Base-by-base conservation (phyloP, 2,797 vertebrate genomes). In the Gymnothorax javanicus region DNA sequence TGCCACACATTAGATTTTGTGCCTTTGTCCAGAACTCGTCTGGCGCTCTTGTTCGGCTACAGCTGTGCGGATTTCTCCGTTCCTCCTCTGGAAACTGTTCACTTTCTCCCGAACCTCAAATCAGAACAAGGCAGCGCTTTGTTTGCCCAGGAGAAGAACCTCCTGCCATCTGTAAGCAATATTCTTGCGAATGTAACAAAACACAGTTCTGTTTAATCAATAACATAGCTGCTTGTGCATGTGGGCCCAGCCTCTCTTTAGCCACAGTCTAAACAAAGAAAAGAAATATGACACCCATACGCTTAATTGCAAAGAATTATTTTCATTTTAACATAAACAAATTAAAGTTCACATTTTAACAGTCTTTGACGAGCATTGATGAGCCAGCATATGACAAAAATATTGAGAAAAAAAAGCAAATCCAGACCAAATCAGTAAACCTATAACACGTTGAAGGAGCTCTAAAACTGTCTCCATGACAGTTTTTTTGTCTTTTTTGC, bases 201-300 rank as follows among this genome's bases (percentile, higher is more conserved):
- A 52, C 33, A 50, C 50, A 77, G 12, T 77, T 13, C 52, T 56
- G 50, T 56, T 81, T 7, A 81, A 56, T 81, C 23, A 27, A 77
- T 52, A 77, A 77, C 43, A 50, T 50, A 12, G 52, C 73, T 13
- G 17, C 17, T 56, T 7, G n/a, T 23, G 77, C 8, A 17, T 7
- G 50, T 13, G 77, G 20, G 9, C n/a, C 23, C 56, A 23, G 52
- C 77, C 56, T 81, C 73, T 43, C 43, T 11, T 23, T n/a, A 23
- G n/a, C 77, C 12, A 81, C 17, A 56, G 52, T 7, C 50, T 4
- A 54, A 81, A 81, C 50, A 81, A 81, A 54, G 50, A 56, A 6
- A 81, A n/a, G 77, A 81, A 81, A 56, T n/a, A 81, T 56, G 52
- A 81, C 50, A 81, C 77, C 50, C 50, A 54, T n/a, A 81, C 50